Percentiles rank a stretch among this genome's conserved stretches.
These are phyloP conservation scores for Leptoteleia sp. DNA, from an alignment of 1,140 invertebrate genomes.

Conservation along the genomic window DNA sequence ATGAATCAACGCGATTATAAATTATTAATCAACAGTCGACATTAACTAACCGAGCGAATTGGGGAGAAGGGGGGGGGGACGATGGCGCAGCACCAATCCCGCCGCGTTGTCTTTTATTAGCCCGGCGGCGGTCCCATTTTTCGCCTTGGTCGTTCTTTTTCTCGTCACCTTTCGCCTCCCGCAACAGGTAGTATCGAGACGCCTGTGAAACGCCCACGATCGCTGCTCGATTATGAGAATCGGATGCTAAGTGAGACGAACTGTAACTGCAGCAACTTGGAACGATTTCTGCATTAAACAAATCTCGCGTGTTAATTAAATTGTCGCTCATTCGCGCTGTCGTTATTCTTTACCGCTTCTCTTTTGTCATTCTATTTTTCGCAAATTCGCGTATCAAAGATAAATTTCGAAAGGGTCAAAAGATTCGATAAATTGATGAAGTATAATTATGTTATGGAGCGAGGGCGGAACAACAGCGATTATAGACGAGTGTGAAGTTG, in stretches of 20 bases:
- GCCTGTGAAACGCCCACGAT: constrained; percentile 58
- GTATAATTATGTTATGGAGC: no score
- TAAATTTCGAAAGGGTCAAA: no score
- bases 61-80: background rate
- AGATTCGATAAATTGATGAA: no score
- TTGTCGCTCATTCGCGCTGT: background rate
- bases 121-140: constrained; percentile 40
- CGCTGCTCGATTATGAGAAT: constrained; percentile 37
- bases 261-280: no score
- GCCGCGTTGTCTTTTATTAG: constrained; percentile 34
- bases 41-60: no score
- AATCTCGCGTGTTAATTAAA: constrained; percentile 3
- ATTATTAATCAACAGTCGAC: no score
- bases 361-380: no score
- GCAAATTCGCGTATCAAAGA: no score
- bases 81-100: constrained; percentile 30
- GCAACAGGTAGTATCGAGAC: constrained; percentile 62
- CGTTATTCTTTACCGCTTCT: no score
- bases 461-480: no score
- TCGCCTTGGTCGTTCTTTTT: constrained; percentile 48
- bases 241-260: constrained; percentile 26
- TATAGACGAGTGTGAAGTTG: no score
- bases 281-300: background rate
- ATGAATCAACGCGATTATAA: no score
- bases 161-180: constrained; percentile 60